phyloP scores from a whole-genome alignment of 2,113 vertebrate genomes.

The Noctilio leporinus region DNA sequence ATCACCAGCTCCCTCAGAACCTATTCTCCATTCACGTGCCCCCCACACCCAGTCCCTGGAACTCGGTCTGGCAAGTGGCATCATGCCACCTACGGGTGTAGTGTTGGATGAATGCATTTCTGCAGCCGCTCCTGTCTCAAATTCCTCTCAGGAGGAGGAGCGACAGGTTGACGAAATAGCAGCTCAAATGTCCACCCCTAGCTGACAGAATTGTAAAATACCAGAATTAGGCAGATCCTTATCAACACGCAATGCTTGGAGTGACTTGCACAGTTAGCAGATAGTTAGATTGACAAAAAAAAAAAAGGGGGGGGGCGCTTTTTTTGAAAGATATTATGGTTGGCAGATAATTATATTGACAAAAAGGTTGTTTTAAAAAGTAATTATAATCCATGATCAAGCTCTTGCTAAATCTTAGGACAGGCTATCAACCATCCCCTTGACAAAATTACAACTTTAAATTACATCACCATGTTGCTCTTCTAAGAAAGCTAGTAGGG shows the following conservation, averaged over 20 bases:
- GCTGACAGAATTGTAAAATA: not conserved
- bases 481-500: not conserved
- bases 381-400: not conserved
- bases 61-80: not conserved
- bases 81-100: not conserved
- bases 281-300: not conserved
- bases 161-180: not conserved
- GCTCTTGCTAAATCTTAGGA: not conserved
- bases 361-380: not conserved
- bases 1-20: not conserved
- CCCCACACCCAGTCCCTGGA: too few relatives aligned
- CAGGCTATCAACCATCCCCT: not conserved
- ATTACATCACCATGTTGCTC: not conserved
- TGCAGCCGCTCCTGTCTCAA: not conserved
- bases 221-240: not conserved
- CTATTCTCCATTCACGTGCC: fast-evolving
- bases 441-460: not conserved
- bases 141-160: not conserved
- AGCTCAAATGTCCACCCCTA: not conserved
- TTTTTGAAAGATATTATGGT: not conserved
- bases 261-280: not conserved
- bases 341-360: not conserved
- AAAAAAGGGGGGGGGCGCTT: too few relatives aligned
- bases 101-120: not conserved
- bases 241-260: not conserved